Evolutionary conservation across 2,888 invertebrate species (phyloP).

Genomic region (Ramazzottius varieornatus): DNA sequence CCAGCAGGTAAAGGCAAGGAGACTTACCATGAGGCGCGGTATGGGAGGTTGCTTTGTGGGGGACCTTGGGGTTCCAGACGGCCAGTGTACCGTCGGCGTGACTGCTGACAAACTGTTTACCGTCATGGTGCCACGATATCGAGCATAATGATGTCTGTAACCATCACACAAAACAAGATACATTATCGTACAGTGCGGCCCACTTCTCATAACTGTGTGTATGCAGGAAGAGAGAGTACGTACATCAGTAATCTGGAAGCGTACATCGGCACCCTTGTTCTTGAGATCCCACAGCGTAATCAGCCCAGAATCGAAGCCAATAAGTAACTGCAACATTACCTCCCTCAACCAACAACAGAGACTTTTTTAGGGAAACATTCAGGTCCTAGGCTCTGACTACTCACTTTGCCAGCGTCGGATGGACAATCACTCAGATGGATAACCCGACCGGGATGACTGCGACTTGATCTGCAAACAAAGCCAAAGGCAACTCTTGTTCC

Average conservation of each 20-base stretch:
- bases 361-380: neutral
- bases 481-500: too few species aligned
- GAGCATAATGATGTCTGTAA: constrained; percentile 36
- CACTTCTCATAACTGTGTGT: neutral
- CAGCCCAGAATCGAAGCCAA: constrained; percentile 80
- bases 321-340: constrained; percentile 52
- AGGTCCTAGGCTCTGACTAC: constrained; percentile 12
- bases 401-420: constrained; percentile 75
- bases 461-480: constrained; percentile 47
- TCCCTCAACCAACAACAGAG: too few species aligned
- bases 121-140: constrained; percentile 88
- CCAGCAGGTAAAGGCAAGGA: too few species aligned
- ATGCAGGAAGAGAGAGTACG: neutral
- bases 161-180: constrained; percentile 22
- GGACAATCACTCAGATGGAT: constrained; percentile 91
- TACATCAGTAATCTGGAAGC: constrained; percentile 22
- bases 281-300: constrained; percentile 87
- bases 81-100: constrained; percentile 84
- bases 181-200: neutral
- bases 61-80: constrained; percentile 58
- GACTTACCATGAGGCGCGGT: constrained; percentile 78
- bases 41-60: constrained; percentile 42
- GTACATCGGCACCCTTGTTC: constrained; percentile 53
- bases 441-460: constrained; percentile 84
- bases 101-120: constrained; percentile 74